A percentile compares a stretch with the other conserved stretches of the same genome.
Conservation (phyloP, 2,113 vertebrate genomes). For the Tauraco erythrolophus region DNA sequence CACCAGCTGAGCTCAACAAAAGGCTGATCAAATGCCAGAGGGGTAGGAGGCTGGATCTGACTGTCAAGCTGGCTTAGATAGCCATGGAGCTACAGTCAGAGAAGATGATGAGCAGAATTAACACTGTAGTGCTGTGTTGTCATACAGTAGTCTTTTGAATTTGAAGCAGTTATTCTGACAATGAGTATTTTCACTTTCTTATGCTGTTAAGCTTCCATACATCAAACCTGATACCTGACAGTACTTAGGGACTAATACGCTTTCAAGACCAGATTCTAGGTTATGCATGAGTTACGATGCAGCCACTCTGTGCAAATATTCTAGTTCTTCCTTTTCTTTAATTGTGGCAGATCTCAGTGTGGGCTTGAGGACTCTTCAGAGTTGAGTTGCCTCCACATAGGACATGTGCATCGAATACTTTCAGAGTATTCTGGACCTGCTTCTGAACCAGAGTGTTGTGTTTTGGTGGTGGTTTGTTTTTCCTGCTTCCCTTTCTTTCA, state of each 20-base stretch:
- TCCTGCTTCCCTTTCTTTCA: background rate
- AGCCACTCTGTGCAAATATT: background rate
- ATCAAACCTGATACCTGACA: background rate
- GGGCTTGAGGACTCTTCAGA: background rate
- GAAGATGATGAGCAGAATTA: background rate
- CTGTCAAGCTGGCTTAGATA: background rate
- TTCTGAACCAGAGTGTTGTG: background rate
- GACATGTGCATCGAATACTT: background rate
- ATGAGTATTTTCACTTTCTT: background rate
- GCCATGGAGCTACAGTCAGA: background rate
- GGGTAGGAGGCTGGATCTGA: background rate
- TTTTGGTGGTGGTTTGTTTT: background rate
- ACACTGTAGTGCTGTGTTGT: background rate
- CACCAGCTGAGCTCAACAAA: constrained; percentile 11
- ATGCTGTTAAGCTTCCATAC: background rate
- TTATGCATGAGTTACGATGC: background rate
- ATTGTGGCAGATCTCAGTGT: background rate
- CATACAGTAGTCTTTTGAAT: background rate
- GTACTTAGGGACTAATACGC: background rate
- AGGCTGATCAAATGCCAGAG: background rate
- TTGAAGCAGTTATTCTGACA: background rate
- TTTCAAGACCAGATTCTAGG: background rate
- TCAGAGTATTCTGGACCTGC: background rate
- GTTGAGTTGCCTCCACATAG: background rate
- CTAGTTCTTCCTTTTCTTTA: background rate